Evolutionary conservation across 2,888 invertebrate genomes (phyloP), one percentile per base, ranked within the genome.

Genomic region (Corbicula japonica): DNA sequence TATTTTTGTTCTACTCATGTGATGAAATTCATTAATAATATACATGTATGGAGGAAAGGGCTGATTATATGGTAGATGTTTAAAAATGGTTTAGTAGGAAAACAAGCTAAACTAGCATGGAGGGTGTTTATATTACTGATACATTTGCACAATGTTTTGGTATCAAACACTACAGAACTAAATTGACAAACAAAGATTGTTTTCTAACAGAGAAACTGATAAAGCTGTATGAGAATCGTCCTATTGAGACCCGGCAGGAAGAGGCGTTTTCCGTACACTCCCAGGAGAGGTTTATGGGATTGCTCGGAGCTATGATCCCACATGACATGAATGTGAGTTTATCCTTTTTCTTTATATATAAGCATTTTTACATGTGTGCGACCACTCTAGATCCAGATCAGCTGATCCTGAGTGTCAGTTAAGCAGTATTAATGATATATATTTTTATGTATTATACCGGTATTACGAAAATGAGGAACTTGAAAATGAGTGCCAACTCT

Each of bases 241-340:
- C 87, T n/a, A 54, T 90, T 28, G 88, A 88, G 71, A 88, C 70
- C 5, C 73, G 90, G 32, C 90, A 91, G 78, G 91, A 92, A 60
- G 90, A 91, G 69, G 91, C 91, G 0, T 93, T 93, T 84, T 90
- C 92, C 5, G 87, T 89, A 18, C 92, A 92, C 72, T 90, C 92
- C 2, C 92, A 93, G 82, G 92, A 92, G 86, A 90, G 92, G 80
- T 89, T 93, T 56, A 91, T 93, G 91, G 92, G 92, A 77, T 79
- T 93, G 71, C 86, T 93, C 3, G 92, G 93, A 12, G 91, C 92
- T 26, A 91, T 87, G 87, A 86, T 86, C 52, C 86, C 86, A 21
- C 78, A 80, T 75, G 87, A 86, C 70, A 76, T 63, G 46, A 80
- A 81, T 72, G 86, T 86, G 65, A 54, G 77, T 28, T 46, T 46